These are phyloP conservation scores for Acridotheres tristis DNA, from an alignment of 2,797 vertebrate species.

Conservation along the genomic window DNA sequence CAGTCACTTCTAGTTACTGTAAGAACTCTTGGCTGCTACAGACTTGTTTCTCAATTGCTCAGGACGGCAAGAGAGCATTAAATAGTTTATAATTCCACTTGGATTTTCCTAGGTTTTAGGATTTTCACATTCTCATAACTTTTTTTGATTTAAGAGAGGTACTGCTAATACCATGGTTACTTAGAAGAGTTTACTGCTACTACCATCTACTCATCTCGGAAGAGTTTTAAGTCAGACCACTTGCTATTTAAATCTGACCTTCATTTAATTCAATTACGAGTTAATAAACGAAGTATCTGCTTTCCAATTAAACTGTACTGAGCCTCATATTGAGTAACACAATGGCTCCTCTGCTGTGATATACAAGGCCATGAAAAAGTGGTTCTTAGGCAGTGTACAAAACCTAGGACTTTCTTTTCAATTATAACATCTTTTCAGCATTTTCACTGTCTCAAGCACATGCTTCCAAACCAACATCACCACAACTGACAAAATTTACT, in stretches of 20 bases:
- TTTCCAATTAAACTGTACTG: not conserved
- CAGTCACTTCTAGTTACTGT: not conserved
- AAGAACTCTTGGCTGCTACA: not conserved
- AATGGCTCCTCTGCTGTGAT: not conserved
- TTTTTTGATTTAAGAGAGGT: not conserved
- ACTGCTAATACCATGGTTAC: not conserved
- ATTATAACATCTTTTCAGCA: not conserved
- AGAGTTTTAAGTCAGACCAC: not conserved
- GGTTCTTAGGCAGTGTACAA: not conserved
- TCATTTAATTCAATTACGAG: not conserved
- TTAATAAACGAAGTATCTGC: not conserved
- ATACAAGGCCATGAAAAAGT: not conserved
- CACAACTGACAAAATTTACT: not conserved
- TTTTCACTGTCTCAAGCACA: not conserved
- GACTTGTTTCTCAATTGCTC: not conserved
- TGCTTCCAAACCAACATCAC: not conserved
- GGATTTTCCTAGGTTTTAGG: not conserved
- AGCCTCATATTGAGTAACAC: not conserved
- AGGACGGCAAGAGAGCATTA: not conserved
- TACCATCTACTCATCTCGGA: not conserved
- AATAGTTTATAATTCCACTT: not conserved
- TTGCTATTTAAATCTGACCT: not conserved
- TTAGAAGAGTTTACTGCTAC: not conserved
- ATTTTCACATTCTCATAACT: not conserved
- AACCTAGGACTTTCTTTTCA: not conserved